phyloP scores from a whole-genome alignment of 2,113 vertebrate genomes.

The Heloderma charlesbogerti region DNA sequence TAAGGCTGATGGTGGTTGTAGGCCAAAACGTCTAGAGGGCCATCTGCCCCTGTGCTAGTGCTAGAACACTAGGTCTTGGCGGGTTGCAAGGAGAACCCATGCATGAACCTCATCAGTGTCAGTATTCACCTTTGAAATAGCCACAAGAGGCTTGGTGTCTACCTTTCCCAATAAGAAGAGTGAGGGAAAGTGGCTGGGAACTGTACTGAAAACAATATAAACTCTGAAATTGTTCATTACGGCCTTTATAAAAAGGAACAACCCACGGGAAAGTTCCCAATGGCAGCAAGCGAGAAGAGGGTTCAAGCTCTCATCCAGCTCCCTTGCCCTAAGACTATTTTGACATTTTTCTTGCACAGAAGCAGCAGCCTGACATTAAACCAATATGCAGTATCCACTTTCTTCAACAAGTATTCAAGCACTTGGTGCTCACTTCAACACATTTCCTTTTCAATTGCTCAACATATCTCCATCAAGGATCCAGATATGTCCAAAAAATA shows the following conservation, averaged over 20 bases:
- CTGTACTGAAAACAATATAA: not conserved
- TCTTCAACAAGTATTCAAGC: not conserved
- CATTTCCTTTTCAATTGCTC: rapidly evolving
- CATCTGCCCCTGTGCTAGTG: too few relatives aligned
- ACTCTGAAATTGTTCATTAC: not conserved
- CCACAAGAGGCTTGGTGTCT: not conserved
- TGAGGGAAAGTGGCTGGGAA: not conserved
- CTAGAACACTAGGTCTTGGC: not conserved
- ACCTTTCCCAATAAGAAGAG: not conserved
- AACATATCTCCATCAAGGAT: not conserved
- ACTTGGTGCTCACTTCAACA: not conserved
- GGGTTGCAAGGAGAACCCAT: not conserved
- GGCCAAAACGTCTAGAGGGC: too few relatives aligned
- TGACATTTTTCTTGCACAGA: not conserved
- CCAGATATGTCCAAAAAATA: not conserved
- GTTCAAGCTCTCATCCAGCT: not conserved
- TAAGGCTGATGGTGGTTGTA: too few relatives aligned
- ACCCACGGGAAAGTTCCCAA: not conserved
- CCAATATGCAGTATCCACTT: rapidly evolving
- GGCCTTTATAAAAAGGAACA: not conserved
- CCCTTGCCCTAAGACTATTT: too few relatives aligned
- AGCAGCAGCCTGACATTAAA: not conserved
- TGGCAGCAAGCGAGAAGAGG: not conserved
- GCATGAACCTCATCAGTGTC: conserved; percentile 1
- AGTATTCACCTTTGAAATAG: not conserved